A percentile compares a stretch with the other conserved stretches of the same genome.
Conservation (phyloP, 1,140 invertebrate species). For the Matsumurasca onukii region DNA sequence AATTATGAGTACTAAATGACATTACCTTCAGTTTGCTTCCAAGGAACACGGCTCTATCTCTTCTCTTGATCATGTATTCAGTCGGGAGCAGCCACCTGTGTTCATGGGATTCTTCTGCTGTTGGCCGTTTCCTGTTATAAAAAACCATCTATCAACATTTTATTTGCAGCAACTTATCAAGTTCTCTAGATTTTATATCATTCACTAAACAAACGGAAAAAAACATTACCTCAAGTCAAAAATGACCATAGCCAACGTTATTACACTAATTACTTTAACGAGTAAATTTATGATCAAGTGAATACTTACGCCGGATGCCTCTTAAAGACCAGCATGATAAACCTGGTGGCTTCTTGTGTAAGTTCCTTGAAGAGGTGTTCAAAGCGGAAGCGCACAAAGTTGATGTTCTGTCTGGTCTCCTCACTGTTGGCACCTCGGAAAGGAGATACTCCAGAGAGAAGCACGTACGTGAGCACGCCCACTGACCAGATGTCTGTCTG, state of each 20-base stretch:
- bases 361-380: slow-evolving; percentile 93
- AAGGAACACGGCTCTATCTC: slow-evolving; percentile 84
- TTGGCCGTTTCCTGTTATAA: slow-evolving; percentile 81
- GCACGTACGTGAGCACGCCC: slow-evolving; percentile 89
- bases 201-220: too few relatives aligned
- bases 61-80: slow-evolving; percentile 90
- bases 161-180: too few relatives aligned
- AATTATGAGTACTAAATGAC: too few relatives aligned
- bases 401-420: slow-evolving; percentile 89
- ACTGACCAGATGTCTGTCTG: slow-evolving; percentile 96
- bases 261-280: too few relatives aligned
- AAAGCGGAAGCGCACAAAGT: slow-evolving; percentile 90
- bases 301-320: slow-evolving; percentile 77
- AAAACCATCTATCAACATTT: slow-evolving; percentile 27
- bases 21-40: slow-evolving; percentile 74
- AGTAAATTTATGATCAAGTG: slow-evolving; percentile 18
- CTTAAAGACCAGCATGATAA: slow-evolving; percentile 95
- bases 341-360: slow-evolving; percentile 90
- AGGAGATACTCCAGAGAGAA: slow-evolving; percentile 91
- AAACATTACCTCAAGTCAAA: too few relatives aligned
- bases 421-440: slow-evolving; percentile 80
- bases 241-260: too few relatives aligned
- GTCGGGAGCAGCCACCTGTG: slow-evolving; percentile 91
- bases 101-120: slow-evolving; percentile 91
- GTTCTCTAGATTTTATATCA: too few relatives aligned